Evolutionary conservation across 1,140 invertebrate genomes (phyloP).

Genomic region (Panagrolaimus sp.): DNA sequence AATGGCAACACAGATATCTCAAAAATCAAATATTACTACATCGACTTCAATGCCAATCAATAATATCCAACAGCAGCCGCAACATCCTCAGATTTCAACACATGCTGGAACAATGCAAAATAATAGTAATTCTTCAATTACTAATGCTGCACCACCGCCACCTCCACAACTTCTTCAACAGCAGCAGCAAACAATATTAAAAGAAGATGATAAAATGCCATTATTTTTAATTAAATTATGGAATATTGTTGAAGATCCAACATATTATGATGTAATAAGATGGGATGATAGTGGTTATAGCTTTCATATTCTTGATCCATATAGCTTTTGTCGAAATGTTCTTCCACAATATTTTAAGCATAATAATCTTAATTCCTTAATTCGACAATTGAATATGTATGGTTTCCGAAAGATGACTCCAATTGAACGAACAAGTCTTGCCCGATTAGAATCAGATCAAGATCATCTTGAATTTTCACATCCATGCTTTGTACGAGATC

Average conservation of each 20-base stretch:
- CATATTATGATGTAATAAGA: conserved; percentile 78
- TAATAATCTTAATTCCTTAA: conserved; percentile 97
- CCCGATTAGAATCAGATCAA: conserved; percentile 47
- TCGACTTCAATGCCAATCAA: too few species aligned
- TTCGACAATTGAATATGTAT: conserved; percentile 98
- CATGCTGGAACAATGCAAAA: not conserved
- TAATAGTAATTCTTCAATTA: too few species aligned
- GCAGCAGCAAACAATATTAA: conserved; percentile 20
- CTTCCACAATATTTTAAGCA: conserved; percentile 95
- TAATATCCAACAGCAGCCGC: too few species aligned
- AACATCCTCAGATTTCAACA: not conserved
- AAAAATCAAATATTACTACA: too few species aligned
- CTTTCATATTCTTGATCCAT: conserved; percentile 89
- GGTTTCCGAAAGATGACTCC: conserved; percentile 93
- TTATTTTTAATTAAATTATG: conserved; percentile 87
- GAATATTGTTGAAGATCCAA: conserved; percentile 86
- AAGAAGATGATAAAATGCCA: conserved; percentile 65
- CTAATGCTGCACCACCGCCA: conserved; percentile 11
- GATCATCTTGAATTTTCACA: conserved; percentile 71
- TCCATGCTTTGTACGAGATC: conserved; percentile 77
- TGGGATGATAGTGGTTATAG: conserved; percentile 73
- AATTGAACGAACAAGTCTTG: conserved; percentile 65
- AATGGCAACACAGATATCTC: too few species aligned
- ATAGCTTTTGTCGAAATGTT: conserved; percentile 81
- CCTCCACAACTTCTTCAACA: too few species aligned